Evolutionary conservation across 1,140 invertebrate species (phyloP).

Genomic region (Cryptotermes secundus): DNA sequence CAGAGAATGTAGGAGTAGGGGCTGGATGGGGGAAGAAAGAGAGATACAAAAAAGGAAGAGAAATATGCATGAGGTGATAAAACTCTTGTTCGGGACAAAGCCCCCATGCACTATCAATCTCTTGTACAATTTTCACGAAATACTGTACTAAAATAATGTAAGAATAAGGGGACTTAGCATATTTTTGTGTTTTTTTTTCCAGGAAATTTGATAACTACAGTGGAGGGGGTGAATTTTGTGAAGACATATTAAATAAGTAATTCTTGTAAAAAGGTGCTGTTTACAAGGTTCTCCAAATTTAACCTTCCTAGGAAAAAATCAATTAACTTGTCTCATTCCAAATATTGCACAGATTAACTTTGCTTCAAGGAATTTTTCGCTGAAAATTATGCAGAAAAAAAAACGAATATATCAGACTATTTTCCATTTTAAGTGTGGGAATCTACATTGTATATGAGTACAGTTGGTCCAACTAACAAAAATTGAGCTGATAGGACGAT

Average conservation of each 20-base stretch:
- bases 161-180: neutral
- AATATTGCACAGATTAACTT: too few species aligned
- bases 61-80: conserved; percentile 19
- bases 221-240: neutral
- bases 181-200: neutral
- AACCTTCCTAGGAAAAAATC: too few species aligned
- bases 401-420: too few species aligned
- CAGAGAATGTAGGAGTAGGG: neutral
- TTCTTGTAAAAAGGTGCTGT: too few species aligned
- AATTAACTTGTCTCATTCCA: too few species aligned
- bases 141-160: neutral
- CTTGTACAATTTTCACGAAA: conserved; percentile 4
- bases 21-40: neutral
- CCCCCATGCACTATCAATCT: neutral
- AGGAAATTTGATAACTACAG: neutral
- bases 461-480: too few species aligned
- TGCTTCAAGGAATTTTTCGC: too few species aligned
- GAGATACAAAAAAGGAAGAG: neutral
- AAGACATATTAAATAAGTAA: neutral
- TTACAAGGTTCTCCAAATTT: too few species aligned
- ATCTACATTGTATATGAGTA: too few species aligned
- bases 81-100: neutral
- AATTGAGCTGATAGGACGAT: too few species aligned
- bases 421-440: too few species aligned
- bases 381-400: too few species aligned